Conservation (phyloP, 2,797 vertebrate genomes). For the Enteromius treurensis region DNA sequence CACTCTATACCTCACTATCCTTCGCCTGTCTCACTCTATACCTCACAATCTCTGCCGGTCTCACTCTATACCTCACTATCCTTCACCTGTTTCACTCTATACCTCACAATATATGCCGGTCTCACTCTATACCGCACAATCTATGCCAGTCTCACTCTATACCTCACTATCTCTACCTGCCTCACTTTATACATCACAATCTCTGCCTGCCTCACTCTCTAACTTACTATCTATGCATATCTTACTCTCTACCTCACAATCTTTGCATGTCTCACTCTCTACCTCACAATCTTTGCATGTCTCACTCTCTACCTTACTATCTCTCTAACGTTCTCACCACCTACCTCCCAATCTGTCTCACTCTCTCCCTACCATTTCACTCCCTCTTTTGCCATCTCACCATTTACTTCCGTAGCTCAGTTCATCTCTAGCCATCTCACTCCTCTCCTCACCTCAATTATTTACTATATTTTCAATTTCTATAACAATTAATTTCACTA, state of each 20-base stretch:
- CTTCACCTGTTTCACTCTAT: neutral
- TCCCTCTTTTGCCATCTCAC: neutral
- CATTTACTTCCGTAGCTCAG: neutral
- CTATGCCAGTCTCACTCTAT: neutral
- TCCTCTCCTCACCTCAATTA: neutral
- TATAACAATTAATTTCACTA: neutral
- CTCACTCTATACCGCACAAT: conserved; percentile 1
- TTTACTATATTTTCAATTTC: neutral
- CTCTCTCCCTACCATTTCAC: neutral
- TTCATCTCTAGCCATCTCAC: neutral
- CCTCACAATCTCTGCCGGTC: neutral
- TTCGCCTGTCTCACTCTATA: too few species aligned
- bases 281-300: neutral
- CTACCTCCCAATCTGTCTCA: neutral
- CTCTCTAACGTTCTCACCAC: too few species aligned
- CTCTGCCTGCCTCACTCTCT: neutral
- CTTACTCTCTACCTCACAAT: neutral
- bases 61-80: neutral
- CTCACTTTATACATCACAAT: neutral
- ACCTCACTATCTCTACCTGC: neutral
- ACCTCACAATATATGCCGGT: neutral
- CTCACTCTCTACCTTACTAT: neutral
- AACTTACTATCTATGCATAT: too few species aligned
- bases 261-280: neutral
- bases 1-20: too few species aligned